phyloP scores from a whole-genome alignment of 2,888 invertebrate species.

The Ommatoiulus sabulosus region DNA sequence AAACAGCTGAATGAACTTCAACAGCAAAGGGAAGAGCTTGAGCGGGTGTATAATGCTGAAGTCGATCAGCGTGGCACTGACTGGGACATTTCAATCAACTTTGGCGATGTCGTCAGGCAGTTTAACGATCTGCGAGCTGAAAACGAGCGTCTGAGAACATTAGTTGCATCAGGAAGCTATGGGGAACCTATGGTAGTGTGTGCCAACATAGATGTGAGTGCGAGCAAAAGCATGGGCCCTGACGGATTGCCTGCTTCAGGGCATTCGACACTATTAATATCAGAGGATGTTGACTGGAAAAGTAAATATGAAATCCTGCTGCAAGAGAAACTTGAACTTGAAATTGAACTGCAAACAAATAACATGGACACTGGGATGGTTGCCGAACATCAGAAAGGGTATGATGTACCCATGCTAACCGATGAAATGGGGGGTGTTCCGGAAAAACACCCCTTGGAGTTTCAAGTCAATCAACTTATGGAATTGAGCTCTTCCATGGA shows the following conservation, averaged over 20 bases:
- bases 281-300: slow-evolving; percentile 44
- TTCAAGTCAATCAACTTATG: not conserved
- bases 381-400: not conserved
- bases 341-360: slow-evolving; percentile 41
- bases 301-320: slow-evolving; percentile 54
- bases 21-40: slow-evolving; percentile 16
- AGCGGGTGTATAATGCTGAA: not conserved
- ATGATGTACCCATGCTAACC: not conserved
- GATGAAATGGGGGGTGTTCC: not conserved
- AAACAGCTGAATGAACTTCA: not conserved
- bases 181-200: not conserved
- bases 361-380: slow-evolving; percentile 22
- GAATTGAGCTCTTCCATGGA: not conserved
- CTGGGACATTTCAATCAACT: slow-evolving; percentile 43
- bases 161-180: not conserved
- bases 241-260: not conserved
- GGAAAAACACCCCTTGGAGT: slow-evolving; percentile 18
- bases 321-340: slow-evolving; percentile 55
- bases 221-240: not conserved
- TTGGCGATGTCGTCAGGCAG: slow-evolving; percentile 11
- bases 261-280: not conserved
- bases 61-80: not conserved
- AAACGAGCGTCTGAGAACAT: slow-evolving; percentile 14
- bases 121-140: not conserved
- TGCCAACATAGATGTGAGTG: not conserved